phyloP scores from a whole-genome alignment of 2,113 vertebrate genomes.

The Hylia prasina region DNA sequence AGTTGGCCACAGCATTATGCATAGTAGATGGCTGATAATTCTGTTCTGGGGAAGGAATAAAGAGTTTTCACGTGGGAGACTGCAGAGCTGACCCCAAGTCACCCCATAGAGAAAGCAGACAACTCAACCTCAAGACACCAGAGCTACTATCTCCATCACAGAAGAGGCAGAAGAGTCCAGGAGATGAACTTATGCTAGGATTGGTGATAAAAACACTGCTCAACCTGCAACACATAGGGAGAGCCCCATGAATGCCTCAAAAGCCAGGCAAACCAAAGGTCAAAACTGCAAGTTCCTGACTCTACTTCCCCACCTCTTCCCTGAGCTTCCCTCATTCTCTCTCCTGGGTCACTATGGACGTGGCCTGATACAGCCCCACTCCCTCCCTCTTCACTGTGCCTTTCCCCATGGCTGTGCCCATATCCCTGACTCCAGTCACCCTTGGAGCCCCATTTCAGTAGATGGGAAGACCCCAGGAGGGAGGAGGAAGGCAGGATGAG shows the following conservation, averaged over 20 bases:
- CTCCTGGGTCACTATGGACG: rapidly evolving
- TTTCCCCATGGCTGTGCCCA: background rate
- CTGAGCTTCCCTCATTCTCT: background rate
- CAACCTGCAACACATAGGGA: background rate
- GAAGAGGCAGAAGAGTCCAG: background rate
- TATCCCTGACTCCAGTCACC: background rate
- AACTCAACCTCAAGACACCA: background rate
- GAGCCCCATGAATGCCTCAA: background rate
- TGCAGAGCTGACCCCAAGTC: background rate
- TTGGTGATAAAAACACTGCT: background rate
- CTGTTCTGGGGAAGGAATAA: background rate
- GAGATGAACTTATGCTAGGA: background rate
- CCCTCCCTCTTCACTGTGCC: background rate
- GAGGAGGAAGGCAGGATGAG: background rate
- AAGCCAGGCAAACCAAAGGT: background rate
- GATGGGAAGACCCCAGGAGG: background rate
- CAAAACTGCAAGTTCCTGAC: background rate
- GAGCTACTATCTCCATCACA: background rate
- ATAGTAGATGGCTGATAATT: background rate
- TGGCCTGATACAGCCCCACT: background rate
- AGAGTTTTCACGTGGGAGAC: background rate
- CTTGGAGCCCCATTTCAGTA: rapidly evolving
- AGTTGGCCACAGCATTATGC: background rate
- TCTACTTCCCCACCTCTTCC: background rate
- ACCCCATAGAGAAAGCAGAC: background rate